Evolutionary conservation across 2,113 vertebrate species (phyloP), one percentile per base, ranked within the genome.

Genomic region (Myotis brandtii): DNA sequence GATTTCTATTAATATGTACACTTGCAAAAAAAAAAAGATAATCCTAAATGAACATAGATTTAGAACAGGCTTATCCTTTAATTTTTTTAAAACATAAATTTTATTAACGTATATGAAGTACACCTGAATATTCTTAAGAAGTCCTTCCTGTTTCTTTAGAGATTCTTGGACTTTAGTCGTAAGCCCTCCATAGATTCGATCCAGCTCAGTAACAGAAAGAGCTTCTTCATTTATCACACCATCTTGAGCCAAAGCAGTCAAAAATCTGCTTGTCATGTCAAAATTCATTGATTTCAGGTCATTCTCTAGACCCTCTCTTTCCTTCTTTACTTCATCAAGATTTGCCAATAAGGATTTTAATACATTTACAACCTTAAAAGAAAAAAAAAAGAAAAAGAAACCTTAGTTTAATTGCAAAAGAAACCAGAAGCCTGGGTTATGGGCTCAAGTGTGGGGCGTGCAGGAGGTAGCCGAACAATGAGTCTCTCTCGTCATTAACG

Each of bases 161-260:
- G 98, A 99, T 82, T 99, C 98, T 69, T 99, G 99, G n/a, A 99
- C 99, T 97, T 98, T 99, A 94, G 99, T 98, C 32, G 98, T 99
- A 96, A 99, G 98, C 95, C 98, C 86, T n/a, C 99, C 99, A 93
- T 99, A 99, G 98, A 99, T 91, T 90, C 98, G 98, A 97, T 99
- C 99, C 76, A 99, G 97, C 95, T 99, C 99, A 0, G 98, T 95
- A 32, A 99, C 97, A 21, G 99, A 99, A 89, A 99, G 98, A 77
- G 98, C 98, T 97, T 99, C 99, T 96, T 99, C 99, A n/a, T 99
- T 99, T 97, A 99, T 98, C 97, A 99, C 98, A 34, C 99, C 99
- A 86, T 99, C 99, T 96, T 99, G 99, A 0, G 98, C 99, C 80
- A 99, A 98, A 3, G 99, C 99, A 3, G 98, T 98, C 97, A 99